Evolutionary conservation across 2,113 vertebrate species (phyloP).

Genomic region (Clinocottus analis): DNA sequence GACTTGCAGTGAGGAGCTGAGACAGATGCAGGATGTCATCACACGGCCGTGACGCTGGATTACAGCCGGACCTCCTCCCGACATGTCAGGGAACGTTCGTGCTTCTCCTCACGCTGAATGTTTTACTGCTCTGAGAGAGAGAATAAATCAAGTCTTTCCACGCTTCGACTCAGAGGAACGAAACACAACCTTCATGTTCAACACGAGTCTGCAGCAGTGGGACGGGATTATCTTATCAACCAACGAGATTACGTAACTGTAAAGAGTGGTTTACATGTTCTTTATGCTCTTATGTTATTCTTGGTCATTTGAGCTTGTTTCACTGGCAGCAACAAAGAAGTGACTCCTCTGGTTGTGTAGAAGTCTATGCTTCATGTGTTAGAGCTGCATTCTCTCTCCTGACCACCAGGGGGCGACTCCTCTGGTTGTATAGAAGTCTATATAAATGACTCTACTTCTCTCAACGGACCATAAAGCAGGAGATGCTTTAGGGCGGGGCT

Average conservation of each 20-base stretch:
- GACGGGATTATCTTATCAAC: background rate
- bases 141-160: slow-evolving; percentile 20
- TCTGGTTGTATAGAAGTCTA: no score
- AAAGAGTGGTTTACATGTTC: no score
- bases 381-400: no score
- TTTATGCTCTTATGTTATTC: no score
- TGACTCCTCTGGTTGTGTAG: background rate
- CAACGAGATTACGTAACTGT: no score
- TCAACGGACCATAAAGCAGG: no score
- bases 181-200: slow-evolving; percentile 32
- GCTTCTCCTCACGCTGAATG: background rate
- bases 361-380: no score
- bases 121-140: slow-evolving; percentile 10
- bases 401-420: no score
- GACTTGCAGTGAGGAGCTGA: slow-evolving; percentile 5
- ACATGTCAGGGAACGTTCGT: background rate
- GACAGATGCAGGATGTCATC: background rate
- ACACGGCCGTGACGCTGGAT: slow-evolving; percentile 7
- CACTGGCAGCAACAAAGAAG: background rate
- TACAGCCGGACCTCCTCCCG: background rate
- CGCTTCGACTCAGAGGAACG: slow-evolving; percentile 7
- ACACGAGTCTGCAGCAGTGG: background rate
- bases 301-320: background rate
- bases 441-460: no score
- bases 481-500: no score